Evolutionary conservation across 2,888 invertebrate species (phyloP).

Genomic region (Apamea sordens): DNA sequence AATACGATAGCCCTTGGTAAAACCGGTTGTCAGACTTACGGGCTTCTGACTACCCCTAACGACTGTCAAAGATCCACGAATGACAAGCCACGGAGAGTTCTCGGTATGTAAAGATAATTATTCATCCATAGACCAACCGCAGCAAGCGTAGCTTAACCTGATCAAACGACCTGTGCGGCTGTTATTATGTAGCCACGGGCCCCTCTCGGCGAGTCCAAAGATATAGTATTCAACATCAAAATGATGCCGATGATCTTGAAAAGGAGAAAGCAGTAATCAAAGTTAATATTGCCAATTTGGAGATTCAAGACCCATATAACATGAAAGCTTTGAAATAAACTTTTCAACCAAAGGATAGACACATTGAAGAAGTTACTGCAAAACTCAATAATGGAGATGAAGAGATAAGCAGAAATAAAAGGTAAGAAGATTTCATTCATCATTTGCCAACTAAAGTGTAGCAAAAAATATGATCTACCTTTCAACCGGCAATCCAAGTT

Average conservation of each 20-base stretch:
- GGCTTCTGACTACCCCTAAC: too few relatives aligned
- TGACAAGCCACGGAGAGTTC: too few relatives aligned
- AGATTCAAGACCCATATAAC: not conserved
- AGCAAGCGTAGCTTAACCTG: too few relatives aligned
- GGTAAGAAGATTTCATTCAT: not conserved
- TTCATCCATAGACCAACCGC: too few relatives aligned
- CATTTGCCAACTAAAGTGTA: not conserved
- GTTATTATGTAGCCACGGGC: too few relatives aligned
- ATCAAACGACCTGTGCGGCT: too few relatives aligned
- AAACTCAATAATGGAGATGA: not conserved
- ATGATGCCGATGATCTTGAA: not conserved
- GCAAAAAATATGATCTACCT: not conserved
- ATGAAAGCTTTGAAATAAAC: not conserved
- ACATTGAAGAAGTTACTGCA: not conserved
- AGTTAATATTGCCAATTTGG: not conserved
- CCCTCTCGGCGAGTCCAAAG: not conserved
- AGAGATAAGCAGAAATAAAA: too few relatives aligned
- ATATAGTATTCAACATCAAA: too few relatives aligned
- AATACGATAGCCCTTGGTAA: too few relatives aligned
- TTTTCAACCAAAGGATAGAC: not conserved
- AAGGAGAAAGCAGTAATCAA: not conserved
- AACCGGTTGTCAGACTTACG: too few relatives aligned
- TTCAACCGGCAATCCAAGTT: not conserved
- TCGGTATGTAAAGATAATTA: too few relatives aligned
- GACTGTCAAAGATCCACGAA: too few relatives aligned